phyloP scores from a whole-genome alignment of 2,113 vertebrate genomes.

The Dinomys branickii region DNA sequence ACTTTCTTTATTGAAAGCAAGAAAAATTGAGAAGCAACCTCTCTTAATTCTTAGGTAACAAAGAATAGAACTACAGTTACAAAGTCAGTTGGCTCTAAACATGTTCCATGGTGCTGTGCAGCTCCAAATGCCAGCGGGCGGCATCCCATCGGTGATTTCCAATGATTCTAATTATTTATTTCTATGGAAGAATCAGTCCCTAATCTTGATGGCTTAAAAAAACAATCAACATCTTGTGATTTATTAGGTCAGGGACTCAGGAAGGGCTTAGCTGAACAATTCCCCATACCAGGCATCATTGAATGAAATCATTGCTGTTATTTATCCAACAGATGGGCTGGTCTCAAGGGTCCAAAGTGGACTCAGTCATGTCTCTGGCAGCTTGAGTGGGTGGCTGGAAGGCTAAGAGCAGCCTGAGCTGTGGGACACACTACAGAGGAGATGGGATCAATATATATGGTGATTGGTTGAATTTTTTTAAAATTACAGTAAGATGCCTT shows the following conservation, averaged over 20 bases:
- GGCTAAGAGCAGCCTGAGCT: background rate
- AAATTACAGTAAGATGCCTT: background rate
- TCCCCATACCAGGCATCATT: background rate
- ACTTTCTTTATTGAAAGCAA: conserved; percentile 48
- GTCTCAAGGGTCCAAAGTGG: background rate
- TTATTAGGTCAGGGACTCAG: background rate
- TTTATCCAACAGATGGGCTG: background rate
- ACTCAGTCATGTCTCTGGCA: background rate
- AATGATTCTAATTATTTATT: background rate
- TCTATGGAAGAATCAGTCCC: background rate
- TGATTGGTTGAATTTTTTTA: background rate
- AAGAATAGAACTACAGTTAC: conserved; percentile 1
- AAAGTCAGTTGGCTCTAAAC: background rate
- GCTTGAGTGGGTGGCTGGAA: background rate
- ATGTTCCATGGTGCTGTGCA: background rate
- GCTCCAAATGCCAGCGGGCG: background rate
- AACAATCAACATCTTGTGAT: background rate
- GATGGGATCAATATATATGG: background rate
- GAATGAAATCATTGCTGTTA: background rate
- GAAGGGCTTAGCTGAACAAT: background rate
- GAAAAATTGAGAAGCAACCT: background rate
- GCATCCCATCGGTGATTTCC: background rate
- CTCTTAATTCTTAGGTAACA: conserved; percentile 24
- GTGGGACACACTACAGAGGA: background rate
- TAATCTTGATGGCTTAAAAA: background rate